Evolutionary conservation across 2,888 invertebrate genomes (phyloP).

Genomic region (Erebia ligea): DNA sequence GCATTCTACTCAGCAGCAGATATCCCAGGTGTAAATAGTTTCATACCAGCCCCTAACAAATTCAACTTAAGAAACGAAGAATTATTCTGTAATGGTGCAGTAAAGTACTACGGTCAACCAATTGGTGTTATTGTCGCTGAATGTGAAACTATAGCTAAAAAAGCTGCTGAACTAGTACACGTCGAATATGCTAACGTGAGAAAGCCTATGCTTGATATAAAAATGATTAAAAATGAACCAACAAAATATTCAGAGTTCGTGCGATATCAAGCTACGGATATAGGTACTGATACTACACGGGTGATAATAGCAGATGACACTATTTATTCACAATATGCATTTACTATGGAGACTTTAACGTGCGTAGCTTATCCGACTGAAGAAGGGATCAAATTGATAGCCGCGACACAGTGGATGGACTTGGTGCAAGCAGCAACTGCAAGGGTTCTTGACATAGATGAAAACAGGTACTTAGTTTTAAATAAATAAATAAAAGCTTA

Average conservation of each 20-base stretch:
- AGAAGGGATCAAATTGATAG: slow-evolving; percentile 85
- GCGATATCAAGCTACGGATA: slow-evolving; percentile 49
- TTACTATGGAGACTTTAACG: slow-evolving; percentile 87
- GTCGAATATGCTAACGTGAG: slow-evolving; percentile 74
- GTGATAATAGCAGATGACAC: slow-evolving; percentile 75
- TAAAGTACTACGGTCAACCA: slow-evolving; percentile 60
- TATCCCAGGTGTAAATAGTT: slow-evolving; percentile 86
- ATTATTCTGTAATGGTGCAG: slow-evolving; percentile 58
- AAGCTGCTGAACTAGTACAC: slow-evolving; percentile 81
- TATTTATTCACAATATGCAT: slow-evolving; percentile 87
- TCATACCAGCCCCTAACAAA: slow-evolving; percentile 56
- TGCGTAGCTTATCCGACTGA: slow-evolving; percentile 86
- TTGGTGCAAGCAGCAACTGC: slow-evolving; percentile 32
- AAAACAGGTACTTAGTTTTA: slow-evolving; percentile 34
- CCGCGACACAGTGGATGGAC: slow-evolving; percentile 85
- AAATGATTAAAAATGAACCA: slow-evolving; percentile 48
- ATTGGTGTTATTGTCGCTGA: slow-evolving; percentile 82
- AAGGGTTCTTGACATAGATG: slow-evolving; percentile 23
- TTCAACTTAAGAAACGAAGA: slow-evolving; percentile 58
- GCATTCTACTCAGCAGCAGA: slow-evolving; percentile 85
- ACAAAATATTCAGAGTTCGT: slow-evolving; percentile 44
- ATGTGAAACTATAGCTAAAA: slow-evolving; percentile 74
- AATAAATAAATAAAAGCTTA: no score
- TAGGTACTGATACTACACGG: slow-evolving; percentile 63
- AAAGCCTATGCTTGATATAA: slow-evolving; percentile 55